Base-by-base conservation (phyloP, 1,140 invertebrate genomes). In the Drusus annulatus region DNA sequence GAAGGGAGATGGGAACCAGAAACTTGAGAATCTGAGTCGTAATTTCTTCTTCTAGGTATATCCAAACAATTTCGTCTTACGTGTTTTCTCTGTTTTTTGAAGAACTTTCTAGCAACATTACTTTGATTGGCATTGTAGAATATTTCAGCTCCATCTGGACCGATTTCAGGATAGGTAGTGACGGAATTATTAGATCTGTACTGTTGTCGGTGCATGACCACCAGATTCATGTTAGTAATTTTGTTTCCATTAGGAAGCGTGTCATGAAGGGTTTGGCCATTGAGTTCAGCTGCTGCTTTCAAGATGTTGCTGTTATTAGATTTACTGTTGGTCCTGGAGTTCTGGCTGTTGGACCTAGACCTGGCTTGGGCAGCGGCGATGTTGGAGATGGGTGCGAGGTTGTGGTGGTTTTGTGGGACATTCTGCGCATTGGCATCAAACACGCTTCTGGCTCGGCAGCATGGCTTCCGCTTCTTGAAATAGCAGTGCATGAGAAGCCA, bases 111-210 rank as follows among this genome's bases (percentile, higher is more conserved):
- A 0, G 97, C 96, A 0, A 97, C 95, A 16, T 96, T 96, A 86
- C 96, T 97, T 87, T 98, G 97, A 85, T 96, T 95, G 0, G 96
- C 95, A 90, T 98, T 97, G 85, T 98, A 98, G 87, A 98, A 98
- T 87, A 96, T 92, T 84, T 96, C 94, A 0, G 94, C 93, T 2
- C 92, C 90, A 79, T 91, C 85, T 16, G 91, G 84, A 60, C 86
- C 87, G 6, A 84, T 86, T 76, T 94, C 93, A 0, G 93, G 93
- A 78, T 93, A 93, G 3, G 93, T 94, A 60, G 93, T 93, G 62
- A 94, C 92, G 7, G 92, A 93, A 85, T 93, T 93, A 80, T 93
- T 92, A 0, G 92, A 92, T 76, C 93, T 90, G 83, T 94, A 94
- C 84, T 95, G 93, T 83, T 93, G 93, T 74, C 92, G 88, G 85